Evolutionary conservation across 2,888 invertebrate species (phyloP), one percentile per base, ranked within the genome.

Genomic region (Hirudinaria manillensis): DNA sequence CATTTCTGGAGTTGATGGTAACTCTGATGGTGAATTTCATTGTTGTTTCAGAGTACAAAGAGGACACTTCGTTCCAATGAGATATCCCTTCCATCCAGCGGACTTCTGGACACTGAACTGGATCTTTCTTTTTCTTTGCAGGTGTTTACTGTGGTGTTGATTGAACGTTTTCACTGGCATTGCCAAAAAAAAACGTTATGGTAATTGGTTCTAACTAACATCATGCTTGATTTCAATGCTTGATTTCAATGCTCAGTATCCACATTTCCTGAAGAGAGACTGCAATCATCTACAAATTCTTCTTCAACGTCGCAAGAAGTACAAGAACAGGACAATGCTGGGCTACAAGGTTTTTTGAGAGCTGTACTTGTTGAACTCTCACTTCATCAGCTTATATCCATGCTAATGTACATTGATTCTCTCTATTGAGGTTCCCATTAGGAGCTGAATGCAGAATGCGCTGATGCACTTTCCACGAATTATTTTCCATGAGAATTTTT

Each of bases 51-150:
- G 88, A 94, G 93, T 86, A 94, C 93, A 82, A 97, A 96, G 87
- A 89, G 97, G 78, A 94, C 93, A 13, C 88, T 98, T 80, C 90
- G 98, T 80, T 97, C 97, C 78, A 95, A 96, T 87, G 98, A 99
- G 88, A 92, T 99, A 84, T 89, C 90, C 61, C 89, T 98, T 80
- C 89, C 91, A 24, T 80, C 80, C 55, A 89, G 88, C 81, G 91
- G 92, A 51, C 86, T 91, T 77, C 87, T 93, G 65, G 97, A 97
- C 85, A 92, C 94, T n/a, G 94, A 95, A 82, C 88, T 99, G 79
- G 97, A 99, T 86, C 90, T 99, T 78, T 93, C 96, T 83, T 99
- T 98, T 87, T 94, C 95, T 76, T 89, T 99, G 75, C 97, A 97
- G 88, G 88, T 88, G 81, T 27, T 61, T 61, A 61, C 29, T 19